These are phyloP conservation scores for Philereme transversata DNA, from an alignment of 2,888 invertebrate genomes.

Conservation along the genomic window DNA sequence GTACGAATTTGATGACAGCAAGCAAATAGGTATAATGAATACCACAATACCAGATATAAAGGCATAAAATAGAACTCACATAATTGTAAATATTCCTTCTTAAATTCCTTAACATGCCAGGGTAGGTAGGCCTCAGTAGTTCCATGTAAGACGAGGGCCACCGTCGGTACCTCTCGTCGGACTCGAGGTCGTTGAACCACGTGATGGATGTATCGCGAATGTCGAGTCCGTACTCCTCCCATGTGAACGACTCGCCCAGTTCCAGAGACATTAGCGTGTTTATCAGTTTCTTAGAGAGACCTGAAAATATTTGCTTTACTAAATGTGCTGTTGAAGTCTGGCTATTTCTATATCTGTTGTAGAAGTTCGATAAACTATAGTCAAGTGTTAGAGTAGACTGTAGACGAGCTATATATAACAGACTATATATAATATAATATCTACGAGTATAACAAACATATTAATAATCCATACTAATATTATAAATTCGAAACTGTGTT, in stretches of 20 bases:
- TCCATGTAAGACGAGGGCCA: conserved; percentile 97
- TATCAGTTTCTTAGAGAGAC: conserved; percentile 86
- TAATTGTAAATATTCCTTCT: conserved; percentile 94
- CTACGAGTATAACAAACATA: too few relatives aligned
- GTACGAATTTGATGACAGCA: too few relatives aligned
- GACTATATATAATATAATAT: too few relatives aligned
- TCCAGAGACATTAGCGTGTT: conserved; percentile 88
- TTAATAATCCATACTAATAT: too few relatives aligned
- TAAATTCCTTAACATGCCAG: conserved; percentile 97
- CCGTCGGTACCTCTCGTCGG: conserved; percentile 92
- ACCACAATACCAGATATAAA: too few relatives aligned
- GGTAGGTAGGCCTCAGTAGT: conserved; percentile 97
- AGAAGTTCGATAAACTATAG: too few relatives aligned
- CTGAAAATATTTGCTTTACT: conserved; percentile 52
- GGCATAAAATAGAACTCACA: conserved; percentile 68
- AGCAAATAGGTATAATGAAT: too few relatives aligned
- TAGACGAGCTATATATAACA: too few relatives aligned
- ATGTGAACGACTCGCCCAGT: conserved; percentile 82
- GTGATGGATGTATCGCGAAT: conserved; percentile 96
- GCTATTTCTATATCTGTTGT: too few relatives aligned
- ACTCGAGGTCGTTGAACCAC: conserved; percentile 98
- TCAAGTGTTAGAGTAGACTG: too few relatives aligned
- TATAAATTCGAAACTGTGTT: too few relatives aligned
- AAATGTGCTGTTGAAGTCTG: background rate
- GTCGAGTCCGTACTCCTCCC: conserved; percentile 95